Evolutionary conservation across 2,113 vertebrate species (phyloP), one percentile per base, ranked within the genome.

Genomic region (Colaptes auratus): DNA sequence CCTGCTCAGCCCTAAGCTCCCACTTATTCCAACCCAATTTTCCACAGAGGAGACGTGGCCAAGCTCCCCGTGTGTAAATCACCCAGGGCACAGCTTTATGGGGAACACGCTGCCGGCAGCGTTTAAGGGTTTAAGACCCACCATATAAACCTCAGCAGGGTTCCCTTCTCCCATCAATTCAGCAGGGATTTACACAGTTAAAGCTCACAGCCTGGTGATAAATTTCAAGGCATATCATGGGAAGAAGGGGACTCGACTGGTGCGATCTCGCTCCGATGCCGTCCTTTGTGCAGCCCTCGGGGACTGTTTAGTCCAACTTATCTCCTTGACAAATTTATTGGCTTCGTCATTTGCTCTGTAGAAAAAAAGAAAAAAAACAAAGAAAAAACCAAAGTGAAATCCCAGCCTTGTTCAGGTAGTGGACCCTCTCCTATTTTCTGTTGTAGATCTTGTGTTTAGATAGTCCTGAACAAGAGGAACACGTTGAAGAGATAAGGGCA

Each of bases 1-100:
- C 61, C 95, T 86, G 90, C 95, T 97, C 65, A 1, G 53, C 84
- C 76, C n/a, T 21, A 36, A 87, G 52, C 74, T 96, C 96, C 77
- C 7, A 53, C 66, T 84, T 94, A 58, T 72, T 94, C 59, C 63
- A 71, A 92, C 83, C 61, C 52, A 2, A 89, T 92, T 95, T 93
- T 82, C 82, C 90, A 30, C 80, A 61, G 86, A 74, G 91, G 89
- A 92, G 95, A 36, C 0, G 3, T 8, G 35, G 46, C 59, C 12
- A 1, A 69, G 35, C 19, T 92, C 48, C 55, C 30, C 1, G 1
- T 1, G 39, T 66, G 63, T 90, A 81, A 92, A 94, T 90, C 58
- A 84, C 75, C 46, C 9, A 70, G 33, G 33, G 39, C 72, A 39
- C 8, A 2, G 61, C 55, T 82, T 93, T 85, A 76, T 17, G 23